Evolutionary conservation across 2,113 vertebrate genomes (phyloP).

Genomic region (Coregonus clupeaformis): DNA sequence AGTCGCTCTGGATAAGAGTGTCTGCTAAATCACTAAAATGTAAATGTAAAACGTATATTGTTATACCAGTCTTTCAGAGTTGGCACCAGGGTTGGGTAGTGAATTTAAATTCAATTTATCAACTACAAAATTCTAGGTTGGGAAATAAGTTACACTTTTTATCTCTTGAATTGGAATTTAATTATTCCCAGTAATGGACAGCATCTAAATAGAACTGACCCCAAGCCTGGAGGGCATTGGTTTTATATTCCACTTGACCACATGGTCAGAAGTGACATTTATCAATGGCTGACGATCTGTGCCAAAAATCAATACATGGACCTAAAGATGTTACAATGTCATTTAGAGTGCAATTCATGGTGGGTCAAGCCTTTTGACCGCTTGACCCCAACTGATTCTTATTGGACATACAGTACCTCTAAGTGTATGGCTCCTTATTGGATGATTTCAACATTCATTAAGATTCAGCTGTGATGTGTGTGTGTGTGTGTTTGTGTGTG

Average conservation of each 20-base stretch:
- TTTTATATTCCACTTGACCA: not conserved
- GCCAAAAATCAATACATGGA: not conserved
- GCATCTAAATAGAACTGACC: not conserved
- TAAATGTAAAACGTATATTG: no score
- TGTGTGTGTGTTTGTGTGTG: conserved; percentile 14
- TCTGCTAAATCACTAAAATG: no score
- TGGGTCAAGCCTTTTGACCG: not conserved
- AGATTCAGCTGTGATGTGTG: not conserved
- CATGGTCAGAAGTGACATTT: not conserved
- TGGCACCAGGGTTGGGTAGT: no score
- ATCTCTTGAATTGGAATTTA: not conserved
- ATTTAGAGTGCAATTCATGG: not conserved
- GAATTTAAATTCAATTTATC: no score
- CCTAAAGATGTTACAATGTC: not conserved
- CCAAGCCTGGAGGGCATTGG: not conserved
- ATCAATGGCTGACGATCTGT: not conserved
- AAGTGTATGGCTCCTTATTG: not conserved
- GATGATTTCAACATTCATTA: not conserved
- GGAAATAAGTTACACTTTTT: not conserved
- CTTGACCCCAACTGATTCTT: conserved; percentile 4
- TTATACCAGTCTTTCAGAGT: no score
- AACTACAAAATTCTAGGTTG: not conserved
- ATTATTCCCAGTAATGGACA: not conserved
- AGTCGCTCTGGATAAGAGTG: no score
- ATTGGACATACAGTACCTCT: not conserved